phyloP scores from a whole-genome alignment of 2,113 vertebrate genomes.

The Podiceps cristatus region DNA sequence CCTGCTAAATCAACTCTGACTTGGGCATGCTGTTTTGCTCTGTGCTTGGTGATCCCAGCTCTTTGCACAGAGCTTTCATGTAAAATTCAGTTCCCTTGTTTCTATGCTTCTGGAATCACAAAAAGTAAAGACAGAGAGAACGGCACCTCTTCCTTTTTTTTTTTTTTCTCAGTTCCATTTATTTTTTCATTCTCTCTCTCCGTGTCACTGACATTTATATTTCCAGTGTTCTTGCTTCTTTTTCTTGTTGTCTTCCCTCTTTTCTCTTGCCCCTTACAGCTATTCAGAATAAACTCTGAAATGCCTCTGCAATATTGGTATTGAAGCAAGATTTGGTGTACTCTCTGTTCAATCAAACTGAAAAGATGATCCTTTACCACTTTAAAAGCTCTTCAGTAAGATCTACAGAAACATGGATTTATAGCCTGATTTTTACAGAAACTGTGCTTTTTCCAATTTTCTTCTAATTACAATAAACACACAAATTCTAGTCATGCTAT shows the following conservation, averaged over 20 bases:
- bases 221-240: neutral
- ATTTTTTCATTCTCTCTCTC: neutral
- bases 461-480: neutral
- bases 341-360: neutral
- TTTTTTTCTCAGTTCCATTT: neutral
- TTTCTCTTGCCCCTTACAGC: neutral
- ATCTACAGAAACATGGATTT: neutral
- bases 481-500: neutral
- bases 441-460: neutral
- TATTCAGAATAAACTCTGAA: neutral
- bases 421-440: neutral
- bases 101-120: neutral
- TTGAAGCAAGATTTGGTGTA: neutral
- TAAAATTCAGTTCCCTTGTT: neutral
- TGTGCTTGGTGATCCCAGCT: neutral
- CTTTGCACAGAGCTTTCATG: neutral
- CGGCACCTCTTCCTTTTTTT: neutral
- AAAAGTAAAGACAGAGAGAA: neutral
- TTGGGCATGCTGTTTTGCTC: neutral
- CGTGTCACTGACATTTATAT: neutral
- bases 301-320: neutral
- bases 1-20: neutral
- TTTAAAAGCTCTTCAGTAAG: neutral
- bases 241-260: neutral
- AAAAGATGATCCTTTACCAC: neutral